phyloP scores from a whole-genome alignment of 2,797 vertebrate genomes.

The Leucoraja ocellata region DNA sequence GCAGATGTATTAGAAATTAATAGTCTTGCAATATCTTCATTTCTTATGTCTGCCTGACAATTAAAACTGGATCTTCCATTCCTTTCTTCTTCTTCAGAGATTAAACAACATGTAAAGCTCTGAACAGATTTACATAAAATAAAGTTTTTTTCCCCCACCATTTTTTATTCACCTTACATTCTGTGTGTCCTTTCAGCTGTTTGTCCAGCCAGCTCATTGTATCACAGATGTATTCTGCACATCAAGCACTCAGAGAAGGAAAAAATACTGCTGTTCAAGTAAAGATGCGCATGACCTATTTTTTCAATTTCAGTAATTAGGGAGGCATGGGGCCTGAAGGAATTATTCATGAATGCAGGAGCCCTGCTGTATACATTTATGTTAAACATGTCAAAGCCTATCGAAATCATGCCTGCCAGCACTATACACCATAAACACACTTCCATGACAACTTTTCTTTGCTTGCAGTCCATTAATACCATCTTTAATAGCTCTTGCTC shows the following conservation, averaged over 20 bases:
- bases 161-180: conserved; percentile 24
- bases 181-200: conserved; percentile 29
- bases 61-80: background rate
- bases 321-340: conserved; percentile 61
- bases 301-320: conserved; percentile 62
- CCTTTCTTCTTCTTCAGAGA: background rate
- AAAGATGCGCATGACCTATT: conserved; percentile 59
- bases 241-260: conserved; percentile 33
- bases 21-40: background rate
- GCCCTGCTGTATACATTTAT: conserved; percentile 66
- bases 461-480: conserved; percentile 65
- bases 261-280: conserved; percentile 37
- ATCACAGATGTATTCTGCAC: conserved; percentile 35
- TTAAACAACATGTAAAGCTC: background rate
- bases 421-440: conserved; percentile 63
- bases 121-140: conserved; percentile 8
- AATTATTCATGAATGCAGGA: conserved; percentile 72
- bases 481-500: conserved; percentile 64
- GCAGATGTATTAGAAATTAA: conserved; percentile 21
- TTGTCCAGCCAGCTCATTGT: conserved; percentile 32
- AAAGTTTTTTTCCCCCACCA: background rate
- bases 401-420: conserved; percentile 64
- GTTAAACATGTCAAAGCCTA: conserved; percentile 75
- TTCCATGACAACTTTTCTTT: conserved; percentile 49
- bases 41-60: background rate